A percentile compares a stretch with the other conserved stretches of the same genome.
These are phyloP conservation scores for Coenobita brevimanus DNA, from an alignment of 1,140 invertebrate species.

Conservation along the genomic window DNA sequence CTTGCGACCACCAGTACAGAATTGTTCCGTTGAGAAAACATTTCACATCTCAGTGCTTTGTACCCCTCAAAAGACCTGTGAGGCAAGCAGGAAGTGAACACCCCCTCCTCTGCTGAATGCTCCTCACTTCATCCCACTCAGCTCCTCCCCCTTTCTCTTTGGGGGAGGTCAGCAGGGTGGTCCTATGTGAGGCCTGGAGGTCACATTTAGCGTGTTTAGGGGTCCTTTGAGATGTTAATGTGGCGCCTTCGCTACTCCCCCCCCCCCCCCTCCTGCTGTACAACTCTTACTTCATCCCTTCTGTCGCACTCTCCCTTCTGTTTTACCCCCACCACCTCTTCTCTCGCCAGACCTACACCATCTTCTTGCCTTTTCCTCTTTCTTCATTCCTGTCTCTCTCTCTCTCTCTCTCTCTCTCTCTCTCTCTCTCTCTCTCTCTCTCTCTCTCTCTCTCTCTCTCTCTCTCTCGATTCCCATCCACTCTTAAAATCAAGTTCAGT, in stretches of 20 bases:
- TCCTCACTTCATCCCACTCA: too few relatives aligned
- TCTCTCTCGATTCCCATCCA: too few relatives aligned
- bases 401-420: constrained; percentile 20
- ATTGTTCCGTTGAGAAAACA: too few relatives aligned
- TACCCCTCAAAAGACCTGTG: too few relatives aligned
- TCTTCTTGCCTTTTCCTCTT: background rate
- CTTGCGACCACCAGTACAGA: too few relatives aligned
- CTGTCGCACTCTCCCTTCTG: background rate
- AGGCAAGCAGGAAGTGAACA: too few relatives aligned
- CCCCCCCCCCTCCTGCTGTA: background rate
- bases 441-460: background rate
- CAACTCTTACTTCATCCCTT: background rate
- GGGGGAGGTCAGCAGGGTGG: constrained; percentile 31
- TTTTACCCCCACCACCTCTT: too few relatives aligned
- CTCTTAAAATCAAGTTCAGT: too few relatives aligned
- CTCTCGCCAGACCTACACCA: too few relatives aligned
- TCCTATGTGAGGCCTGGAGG: constrained; percentile 39
- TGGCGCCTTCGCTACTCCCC: constrained; percentile 32
- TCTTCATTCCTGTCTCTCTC: background rate
- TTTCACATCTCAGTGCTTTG: too few relatives aligned
- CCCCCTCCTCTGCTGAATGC: too few relatives aligned
- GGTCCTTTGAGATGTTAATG: constrained; percentile 58
- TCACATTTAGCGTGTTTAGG: constrained; percentile 54
- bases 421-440: background rate
- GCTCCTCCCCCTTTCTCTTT: too few relatives aligned